phyloP scores from a whole-genome alignment of 1,140 invertebrate species.

The Zaprionus vittiger region DNA sequence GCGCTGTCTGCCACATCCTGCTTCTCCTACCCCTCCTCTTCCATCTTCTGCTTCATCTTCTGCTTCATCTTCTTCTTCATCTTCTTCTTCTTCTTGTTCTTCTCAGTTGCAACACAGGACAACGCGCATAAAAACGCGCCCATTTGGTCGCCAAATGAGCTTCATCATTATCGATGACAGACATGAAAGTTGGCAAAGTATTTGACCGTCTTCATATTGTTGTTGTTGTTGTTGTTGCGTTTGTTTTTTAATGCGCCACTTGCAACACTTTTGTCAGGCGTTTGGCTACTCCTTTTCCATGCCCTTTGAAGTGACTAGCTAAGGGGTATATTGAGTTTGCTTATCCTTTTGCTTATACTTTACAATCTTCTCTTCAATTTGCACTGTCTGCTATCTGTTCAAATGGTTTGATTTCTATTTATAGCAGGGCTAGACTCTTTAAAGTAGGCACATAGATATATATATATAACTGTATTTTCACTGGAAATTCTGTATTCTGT shows the following conservation, averaged over 20 bases:
- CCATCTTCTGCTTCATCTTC: background rate
- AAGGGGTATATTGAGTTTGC: background rate
- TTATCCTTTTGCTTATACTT: no score
- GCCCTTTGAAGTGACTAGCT: background rate
- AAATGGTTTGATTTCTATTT: background rate
- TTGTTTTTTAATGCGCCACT: slow-evolving; percentile 13
- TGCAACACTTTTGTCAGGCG: slow-evolving; percentile 2
- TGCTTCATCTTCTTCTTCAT: background rate
- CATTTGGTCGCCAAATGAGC: slow-evolving; percentile 68
- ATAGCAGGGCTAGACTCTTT: background rate
- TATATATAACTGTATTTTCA: background rate
- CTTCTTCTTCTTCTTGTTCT: background rate
- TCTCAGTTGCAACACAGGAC: slow-evolving; percentile 17
- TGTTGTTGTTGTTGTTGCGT: slow-evolving; percentile 1
- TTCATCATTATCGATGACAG: slow-evolving; percentile 62
- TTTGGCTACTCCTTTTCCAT: slow-evolving; percentile 2
- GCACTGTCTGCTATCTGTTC: background rate
- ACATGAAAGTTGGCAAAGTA: slow-evolving; percentile 38
- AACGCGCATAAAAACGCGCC: slow-evolving; percentile 42
- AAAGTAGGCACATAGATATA: background rate
- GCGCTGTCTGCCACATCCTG: slow-evolving; percentile 12
- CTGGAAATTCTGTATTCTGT: background rate
- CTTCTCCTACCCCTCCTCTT: background rate
- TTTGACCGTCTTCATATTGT: slow-evolving; percentile 35
- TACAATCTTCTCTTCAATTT: background rate